These are phyloP conservation scores for Nettapus auritus DNA, from an alignment of 2,113 vertebrate genomes.

Conservation along the genomic window DNA sequence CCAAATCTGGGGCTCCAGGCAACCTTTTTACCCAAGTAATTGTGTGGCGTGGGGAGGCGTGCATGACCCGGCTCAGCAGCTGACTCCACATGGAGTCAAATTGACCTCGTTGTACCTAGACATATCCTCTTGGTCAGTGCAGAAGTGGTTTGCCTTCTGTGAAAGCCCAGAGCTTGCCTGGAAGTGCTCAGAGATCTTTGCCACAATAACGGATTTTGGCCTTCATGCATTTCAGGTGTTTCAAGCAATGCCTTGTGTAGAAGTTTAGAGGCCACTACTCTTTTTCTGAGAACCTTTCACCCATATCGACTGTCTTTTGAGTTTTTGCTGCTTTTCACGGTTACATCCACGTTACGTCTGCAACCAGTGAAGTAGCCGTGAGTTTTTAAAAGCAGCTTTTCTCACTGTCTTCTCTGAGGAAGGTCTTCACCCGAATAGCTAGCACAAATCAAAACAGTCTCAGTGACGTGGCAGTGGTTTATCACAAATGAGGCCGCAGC, in stretches of 20 bases:
- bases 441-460: background rate
- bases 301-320: background rate
- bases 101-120: rapidly evolving
- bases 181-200: background rate
- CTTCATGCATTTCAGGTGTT: background rate
- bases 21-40: rapidly evolving
- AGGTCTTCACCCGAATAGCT: background rate
- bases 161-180: background rate
- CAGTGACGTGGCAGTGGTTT: background rate
- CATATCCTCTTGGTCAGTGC: background rate
- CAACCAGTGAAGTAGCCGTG: background rate
- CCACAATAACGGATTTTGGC: background rate
- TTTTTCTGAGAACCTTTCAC: background rate
- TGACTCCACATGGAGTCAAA: rapidly evolving
- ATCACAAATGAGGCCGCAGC: background rate
- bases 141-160: background rate
- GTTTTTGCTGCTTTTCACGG: background rate
- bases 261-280: background rate
- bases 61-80: rapidly evolving
- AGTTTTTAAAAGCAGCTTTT: background rate
- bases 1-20: rapidly evolving
- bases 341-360: background rate
- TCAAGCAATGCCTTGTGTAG: background rate
- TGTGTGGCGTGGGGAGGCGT: rapidly evolving
- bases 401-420: background rate